Conservation (phyloP, 2,888 invertebrate species). For the Iphiclides podalirius region DNA sequence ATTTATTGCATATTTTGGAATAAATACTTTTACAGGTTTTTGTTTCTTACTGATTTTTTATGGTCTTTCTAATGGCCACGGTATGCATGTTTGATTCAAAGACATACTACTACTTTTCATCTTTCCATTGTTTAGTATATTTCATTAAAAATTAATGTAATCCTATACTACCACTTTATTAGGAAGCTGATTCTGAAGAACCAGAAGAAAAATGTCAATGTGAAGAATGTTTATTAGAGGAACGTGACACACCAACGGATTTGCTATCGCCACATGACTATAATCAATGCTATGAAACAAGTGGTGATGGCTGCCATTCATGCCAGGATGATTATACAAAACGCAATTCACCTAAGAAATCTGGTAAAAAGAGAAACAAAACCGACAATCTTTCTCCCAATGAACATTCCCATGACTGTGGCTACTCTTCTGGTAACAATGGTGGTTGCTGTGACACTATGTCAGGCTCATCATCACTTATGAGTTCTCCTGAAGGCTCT, state of each 20-base stretch:
- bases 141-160: too few relatives aligned
- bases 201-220: constrained; percentile 75
- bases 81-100: too few relatives aligned
- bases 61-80: too few relatives aligned
- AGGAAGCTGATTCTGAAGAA: constrained; percentile 73
- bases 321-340: constrained; percentile 74
- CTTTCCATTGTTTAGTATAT: too few relatives aligned
- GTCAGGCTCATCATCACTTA: constrained; percentile 86
- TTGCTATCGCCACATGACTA: constrained; percentile 60
- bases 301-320: constrained; percentile 59
- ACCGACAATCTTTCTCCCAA: constrained; percentile 82
- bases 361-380: constrained; percentile 59
- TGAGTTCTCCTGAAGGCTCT: constrained; percentile 93
- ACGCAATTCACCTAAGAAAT: constrained; percentile 61
- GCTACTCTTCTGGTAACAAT: constrained; percentile 92
- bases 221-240: constrained; percentile 68
- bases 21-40: too few relatives aligned
- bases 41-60: too few relatives aligned
- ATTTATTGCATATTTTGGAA: too few relatives aligned
- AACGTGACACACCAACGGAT: constrained; percentile 67
- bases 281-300: constrained; percentile 54
- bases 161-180: too few relatives aligned
- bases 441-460: constrained; percentile 85
- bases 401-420: constrained; percentile 90
- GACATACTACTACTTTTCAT: too few relatives aligned